Evolutionary conservation across 1,140 invertebrate species (phyloP), one percentile per base, ranked within the genome.

Genomic region (Aphelinus certus): DNA sequence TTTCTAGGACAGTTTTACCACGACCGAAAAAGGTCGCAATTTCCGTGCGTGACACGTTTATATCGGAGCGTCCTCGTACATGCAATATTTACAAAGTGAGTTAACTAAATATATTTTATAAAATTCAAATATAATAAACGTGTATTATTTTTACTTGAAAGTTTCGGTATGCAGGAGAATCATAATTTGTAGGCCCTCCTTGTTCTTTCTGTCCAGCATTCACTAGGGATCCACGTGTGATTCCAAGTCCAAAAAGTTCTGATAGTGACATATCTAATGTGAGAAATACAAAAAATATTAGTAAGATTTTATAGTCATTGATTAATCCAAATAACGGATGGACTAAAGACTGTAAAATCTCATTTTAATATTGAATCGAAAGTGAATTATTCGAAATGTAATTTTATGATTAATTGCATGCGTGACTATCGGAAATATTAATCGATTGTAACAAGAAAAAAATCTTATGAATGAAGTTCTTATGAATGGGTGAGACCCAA

Each of bases 171-270:
- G 79, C 71, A 3, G 80, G 58, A 42, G 84, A 79, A 43, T 78
- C 81, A 26, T 65, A 87, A 78, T 73, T 86, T 78, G 85, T 79
- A 71, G 79, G 51, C 43, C 42, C 55, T 64, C 46, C 6, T 47
- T 76, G 63, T 9, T 76, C 65, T 46, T 73, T 76, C 42, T 73
- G 70, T 45, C 61, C 66, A 26, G 62, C 83, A 46, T 82, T 85
- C 81, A 90, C 82, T 60, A 90, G 77, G 1, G 84, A 83, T 63
- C 88, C 89, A 64, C 89, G 85, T 26, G 89, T 87, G 57, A 89
- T 84, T 79, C 88, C 88, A 56, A 90, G 79, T 53, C 89, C 89
- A 60, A 91, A 86, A 72, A 90, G 80, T 80, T 90, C 89, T 60
- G 88, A 83, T 76, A 90, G 88, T 6, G 88, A 88, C 80, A 89